These are phyloP conservation scores for Rachycentron canadum DNA, from an alignment of 2,797 vertebrate species.

Conservation along the genomic window DNA sequence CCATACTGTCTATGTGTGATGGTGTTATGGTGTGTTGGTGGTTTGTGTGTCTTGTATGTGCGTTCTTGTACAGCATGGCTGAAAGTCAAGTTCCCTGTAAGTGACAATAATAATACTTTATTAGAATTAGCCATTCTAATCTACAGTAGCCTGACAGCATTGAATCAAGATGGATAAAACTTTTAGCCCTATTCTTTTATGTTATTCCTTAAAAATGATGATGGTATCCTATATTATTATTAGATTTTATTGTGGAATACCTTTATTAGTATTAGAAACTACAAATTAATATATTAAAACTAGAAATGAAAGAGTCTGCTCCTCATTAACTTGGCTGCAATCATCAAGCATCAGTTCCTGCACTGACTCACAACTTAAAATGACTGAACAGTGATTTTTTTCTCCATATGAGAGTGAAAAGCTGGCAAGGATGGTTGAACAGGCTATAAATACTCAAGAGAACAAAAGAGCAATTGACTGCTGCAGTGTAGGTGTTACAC, in stretches of 20 bases:
- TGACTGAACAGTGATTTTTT: conserved; percentile 53
- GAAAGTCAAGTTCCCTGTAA: too few species aligned
- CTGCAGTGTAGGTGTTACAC: conserved; percentile 81
- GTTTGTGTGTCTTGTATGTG: too few species aligned
- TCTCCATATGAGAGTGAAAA: conserved; percentile 54
- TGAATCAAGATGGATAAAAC: not conserved
- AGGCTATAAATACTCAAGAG: conserved; percentile 80
- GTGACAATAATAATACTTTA: not conserved
- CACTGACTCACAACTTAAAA: conserved; percentile 41
- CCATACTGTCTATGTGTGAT: too few species aligned
- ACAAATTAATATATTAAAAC: conserved; percentile 6
- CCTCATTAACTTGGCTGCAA: conserved; percentile 29
- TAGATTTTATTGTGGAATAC: not conserved
- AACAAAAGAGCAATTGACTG: conserved; percentile 83
- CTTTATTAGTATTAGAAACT: not conserved
- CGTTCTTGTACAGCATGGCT: too few species aligned
- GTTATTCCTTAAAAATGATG: conserved; percentile 8
- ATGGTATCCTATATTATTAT: not conserved
- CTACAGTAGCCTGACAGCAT: not conserved
- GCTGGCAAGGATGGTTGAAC: conserved; percentile 56
- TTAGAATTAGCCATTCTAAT: not conserved
- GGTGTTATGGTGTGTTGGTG: too few species aligned
- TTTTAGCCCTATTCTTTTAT: not conserved
- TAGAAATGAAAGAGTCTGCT: conserved; percentile 20
- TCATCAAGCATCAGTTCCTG: conserved; percentile 33